Percentiles rank a stretch among this genome's conserved stretches.
Evolutionary conservation across 2,888 invertebrate species (phyloP).

Genomic region (Fragum whitleyi): DNA sequence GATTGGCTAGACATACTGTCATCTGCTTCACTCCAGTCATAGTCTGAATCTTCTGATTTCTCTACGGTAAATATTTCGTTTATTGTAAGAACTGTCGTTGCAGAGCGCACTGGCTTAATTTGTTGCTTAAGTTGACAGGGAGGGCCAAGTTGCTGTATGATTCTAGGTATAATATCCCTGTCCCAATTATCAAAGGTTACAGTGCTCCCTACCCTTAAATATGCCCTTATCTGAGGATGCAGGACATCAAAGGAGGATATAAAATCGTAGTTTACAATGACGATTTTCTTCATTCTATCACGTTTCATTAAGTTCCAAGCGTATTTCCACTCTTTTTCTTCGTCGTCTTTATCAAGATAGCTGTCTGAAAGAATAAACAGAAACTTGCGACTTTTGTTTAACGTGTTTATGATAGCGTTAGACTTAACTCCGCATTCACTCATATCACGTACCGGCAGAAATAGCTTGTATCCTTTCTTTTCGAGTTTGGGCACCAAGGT

Average conservation of each 20-base stretch:
- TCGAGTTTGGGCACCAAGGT: conserved; percentile 21
- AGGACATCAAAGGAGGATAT: conserved; percentile 29
- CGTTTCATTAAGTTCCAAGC: conserved; percentile 32
- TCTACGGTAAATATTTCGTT: conserved; percentile 11
- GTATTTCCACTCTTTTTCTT: conserved; percentile 47
- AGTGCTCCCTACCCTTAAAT: conserved; percentile 38
- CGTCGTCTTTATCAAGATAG: conserved; percentile 22
- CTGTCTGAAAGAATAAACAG: conserved; percentile 37
- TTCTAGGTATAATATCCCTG: conserved; percentile 33
- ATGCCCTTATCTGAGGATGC: conserved; percentile 35
- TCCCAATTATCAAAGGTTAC: conserved; percentile 39
- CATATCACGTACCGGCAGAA: conserved; percentile 34
- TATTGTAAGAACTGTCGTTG: background rate
- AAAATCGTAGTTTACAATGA: conserved; percentile 48
- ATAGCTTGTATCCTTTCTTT: conserved; percentile 31
- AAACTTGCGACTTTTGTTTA: conserved; percentile 31
- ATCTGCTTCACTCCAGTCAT: conserved; percentile 33
- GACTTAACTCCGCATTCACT: conserved; percentile 30
- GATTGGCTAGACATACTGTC: conserved; percentile 22
- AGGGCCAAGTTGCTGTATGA: conserved; percentile 32
- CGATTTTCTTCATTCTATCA: conserved; percentile 32
- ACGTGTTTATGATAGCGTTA: conserved; percentile 17
- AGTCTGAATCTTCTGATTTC: conserved; percentile 9
- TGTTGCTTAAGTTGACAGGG: too few species aligned
- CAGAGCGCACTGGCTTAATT: too few species aligned